Evolutionary conservation across 2,113 vertebrate species (phyloP).

Genomic region (Pterocles orientalis): DNA sequence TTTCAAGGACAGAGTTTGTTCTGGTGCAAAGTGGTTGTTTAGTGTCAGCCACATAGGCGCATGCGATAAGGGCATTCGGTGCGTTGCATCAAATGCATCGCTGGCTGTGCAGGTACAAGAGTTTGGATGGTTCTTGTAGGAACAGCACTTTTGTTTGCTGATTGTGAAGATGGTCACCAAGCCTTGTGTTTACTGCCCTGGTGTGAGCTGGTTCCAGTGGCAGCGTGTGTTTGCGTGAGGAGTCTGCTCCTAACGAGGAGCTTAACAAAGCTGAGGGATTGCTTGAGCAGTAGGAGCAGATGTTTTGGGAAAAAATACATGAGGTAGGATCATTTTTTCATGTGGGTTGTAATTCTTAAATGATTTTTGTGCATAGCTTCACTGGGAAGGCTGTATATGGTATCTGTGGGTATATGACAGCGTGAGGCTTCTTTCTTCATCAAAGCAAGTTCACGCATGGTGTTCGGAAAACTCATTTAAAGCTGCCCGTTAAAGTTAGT

Average conservation of each 20-base stretch:
- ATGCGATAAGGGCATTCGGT: neutral
- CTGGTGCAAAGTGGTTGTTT: neutral
- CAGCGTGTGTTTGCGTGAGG: fast-evolving
- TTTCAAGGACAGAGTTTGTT: neutral
- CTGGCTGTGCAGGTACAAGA: fast-evolving
- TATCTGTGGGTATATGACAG: neutral
- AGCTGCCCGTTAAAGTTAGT: neutral
- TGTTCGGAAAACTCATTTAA: neutral
- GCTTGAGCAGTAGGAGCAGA: neutral
- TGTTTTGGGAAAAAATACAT: neutral
- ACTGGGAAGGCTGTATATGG: neutral
- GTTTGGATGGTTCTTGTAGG: neutral
- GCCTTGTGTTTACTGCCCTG: neutral
- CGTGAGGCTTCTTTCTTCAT: neutral
- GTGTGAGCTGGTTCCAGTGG: neutral
- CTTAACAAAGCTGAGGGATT: neutral
- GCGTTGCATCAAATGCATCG: fast-evolving
- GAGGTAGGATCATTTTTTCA: neutral
- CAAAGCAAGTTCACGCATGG: neutral
- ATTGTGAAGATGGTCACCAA: neutral
- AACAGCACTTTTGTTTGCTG: neutral
- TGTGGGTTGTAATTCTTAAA: neutral
- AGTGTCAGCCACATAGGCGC: fast-evolving
- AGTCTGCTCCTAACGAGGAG: neutral
- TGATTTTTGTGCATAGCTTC: neutral